phyloP scores from a whole-genome alignment of 2,888 invertebrate species.

The Tipula lateralis region DNA sequence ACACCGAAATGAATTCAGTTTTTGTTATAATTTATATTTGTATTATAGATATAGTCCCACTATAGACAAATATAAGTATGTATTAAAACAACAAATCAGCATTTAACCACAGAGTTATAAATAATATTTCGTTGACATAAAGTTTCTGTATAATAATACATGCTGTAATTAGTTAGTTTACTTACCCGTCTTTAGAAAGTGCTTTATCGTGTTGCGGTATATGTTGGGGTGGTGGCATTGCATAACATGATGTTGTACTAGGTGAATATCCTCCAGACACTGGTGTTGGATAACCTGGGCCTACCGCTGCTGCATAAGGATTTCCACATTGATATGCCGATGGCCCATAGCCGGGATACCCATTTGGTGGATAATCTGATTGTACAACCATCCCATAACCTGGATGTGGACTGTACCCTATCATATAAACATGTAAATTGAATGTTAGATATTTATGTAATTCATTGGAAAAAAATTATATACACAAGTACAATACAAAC shows the following conservation, averaged over 20 bases:
- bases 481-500: not conserved
- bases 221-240: slow-evolving; percentile 82
- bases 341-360: slow-evolving; percentile 66
- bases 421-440: slow-evolving; percentile 20
- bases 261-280: slow-evolving; percentile 68
- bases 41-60: not conserved
- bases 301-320: slow-evolving; percentile 48
- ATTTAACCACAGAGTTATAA: slow-evolving; percentile 21
- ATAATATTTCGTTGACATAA: not conserved
- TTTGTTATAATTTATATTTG: not conserved
- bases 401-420: slow-evolving; percentile 83
- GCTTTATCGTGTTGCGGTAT: slow-evolving; percentile 70
- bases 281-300: slow-evolving; percentile 62
- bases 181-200: slow-evolving; percentile 48
- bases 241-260: slow-evolving; percentile 66
- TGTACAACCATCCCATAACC: slow-evolving; percentile 76
- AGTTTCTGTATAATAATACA: not conserved
- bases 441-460: not conserved
- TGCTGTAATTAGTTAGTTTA: slow-evolving; percentile 34
- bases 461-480: not conserved
- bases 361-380: slow-evolving; percentile 74
- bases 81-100: slow-evolving; percentile 6
- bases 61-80: no score
- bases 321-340: slow-evolving; percentile 55
- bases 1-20: slow-evolving; percentile 2